Evolutionary conservation across 2,888 invertebrate genomes (phyloP), one percentile per base, ranked within the genome.

Genomic region (Eledone cirrhosa): DNA sequence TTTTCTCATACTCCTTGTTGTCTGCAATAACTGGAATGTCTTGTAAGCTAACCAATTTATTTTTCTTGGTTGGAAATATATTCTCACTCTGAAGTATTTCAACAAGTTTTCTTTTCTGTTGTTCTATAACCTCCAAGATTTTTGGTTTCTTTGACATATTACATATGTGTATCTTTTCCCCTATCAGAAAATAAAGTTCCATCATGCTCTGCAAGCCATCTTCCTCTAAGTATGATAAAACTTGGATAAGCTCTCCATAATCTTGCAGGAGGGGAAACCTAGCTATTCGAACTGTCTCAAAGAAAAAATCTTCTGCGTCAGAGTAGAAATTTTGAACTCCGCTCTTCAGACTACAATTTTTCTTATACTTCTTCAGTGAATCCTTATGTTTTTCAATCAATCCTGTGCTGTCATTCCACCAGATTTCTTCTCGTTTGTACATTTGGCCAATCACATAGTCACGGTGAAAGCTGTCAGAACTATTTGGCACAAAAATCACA

Each of bases 11-110:
- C 65, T 87, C 86, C 1, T 78, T 78, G 77, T 86, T 86, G 79
- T 90, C 89, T 16, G 86, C 84, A 76, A 89, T 84, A 84, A 90
- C 82, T n/a, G 89, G 89, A 11, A 82, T 79, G n/a, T 88, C 86
- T 7, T 81, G 82, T 22, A 87, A 79, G 24, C 84, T 82, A 22
- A 88, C 87, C 88, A 88, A 89, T 24, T 81, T 65, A 16, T 83
- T 82, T 16, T 79, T 79, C 79, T 86, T 88, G 11, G 87, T 86
- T 24, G 87, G 87, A 27, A 90, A 83, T 24, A 89, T 83, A 79
- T 86, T 85, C 41, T 80, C 78, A 0, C 78, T 78, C 22, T 75
- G 72, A 31, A 85, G 79, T 27, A 81, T 77, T 14, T 77, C 48
- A n/a, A 65, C 24, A 22, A 82, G 80, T 31, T 79, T 80, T 19